A percentile compares a stretch with the other conserved stretches of the same genome.
Evolutionary conservation across 2,113 vertebrate species (phyloP).

Genomic region (Nesoenas mayeri): DNA sequence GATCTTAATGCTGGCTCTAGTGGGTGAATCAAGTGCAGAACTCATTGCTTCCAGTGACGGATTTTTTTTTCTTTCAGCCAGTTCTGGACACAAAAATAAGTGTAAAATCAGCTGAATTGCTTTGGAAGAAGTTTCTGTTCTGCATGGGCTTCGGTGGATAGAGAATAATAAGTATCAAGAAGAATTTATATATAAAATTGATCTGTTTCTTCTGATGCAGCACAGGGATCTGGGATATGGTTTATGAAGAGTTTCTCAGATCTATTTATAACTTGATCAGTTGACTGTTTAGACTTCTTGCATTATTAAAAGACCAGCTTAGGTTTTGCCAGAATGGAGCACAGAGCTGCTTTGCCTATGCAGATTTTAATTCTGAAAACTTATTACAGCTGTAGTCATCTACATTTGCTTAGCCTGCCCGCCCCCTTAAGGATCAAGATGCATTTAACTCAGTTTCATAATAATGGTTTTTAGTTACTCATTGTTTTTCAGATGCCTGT

Average conservation of each 20-base stretch:
- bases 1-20: neutral
- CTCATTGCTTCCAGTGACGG: neutral
- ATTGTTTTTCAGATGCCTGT: neutral
- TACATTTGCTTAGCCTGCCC: neutral
- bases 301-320: neutral
- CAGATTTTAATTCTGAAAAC: neutral
- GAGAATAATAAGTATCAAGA: neutral
- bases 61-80: neutral
- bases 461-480: neutral
- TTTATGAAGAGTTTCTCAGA: neutral
- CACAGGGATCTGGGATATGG: neutral
- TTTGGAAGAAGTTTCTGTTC: neutral
- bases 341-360: neutral
- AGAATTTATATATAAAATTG: neutral
- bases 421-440: neutral
- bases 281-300: neutral
- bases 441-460: neutral
- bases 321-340: neutral
- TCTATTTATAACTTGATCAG: neutral
- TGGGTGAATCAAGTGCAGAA: neutral
- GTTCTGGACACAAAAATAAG: neutral
- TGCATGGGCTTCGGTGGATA: neutral
- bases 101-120: neutral
- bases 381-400: neutral
- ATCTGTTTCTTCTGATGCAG: neutral